Percentiles rank a stretch among this genome's conserved stretches.
Conservation (phyloP, 2,888 invertebrate genomes). For the Cinara cedri region DNA sequence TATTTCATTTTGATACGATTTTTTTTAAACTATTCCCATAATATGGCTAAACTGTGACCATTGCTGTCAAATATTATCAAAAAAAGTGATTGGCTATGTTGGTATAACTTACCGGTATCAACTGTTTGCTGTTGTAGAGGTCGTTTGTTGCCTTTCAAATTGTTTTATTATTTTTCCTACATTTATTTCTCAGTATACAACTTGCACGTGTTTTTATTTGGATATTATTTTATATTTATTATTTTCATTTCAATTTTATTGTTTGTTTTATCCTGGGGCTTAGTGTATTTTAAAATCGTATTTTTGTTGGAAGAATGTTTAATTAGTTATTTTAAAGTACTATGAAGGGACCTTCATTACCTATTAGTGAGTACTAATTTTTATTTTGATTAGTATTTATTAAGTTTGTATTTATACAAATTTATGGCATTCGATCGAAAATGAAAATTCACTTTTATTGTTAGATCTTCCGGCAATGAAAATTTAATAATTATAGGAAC, state of each 20-base stretch:
- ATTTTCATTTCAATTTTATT: neutral
- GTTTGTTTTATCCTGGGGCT: neutral
- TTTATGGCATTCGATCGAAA: too few species aligned
- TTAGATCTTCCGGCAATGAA: too few species aligned
- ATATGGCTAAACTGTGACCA: neutral
- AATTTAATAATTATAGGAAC: too few species aligned
- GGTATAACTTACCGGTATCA: constrained; percentile 35
- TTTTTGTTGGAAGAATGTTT: constrained; percentile 4
- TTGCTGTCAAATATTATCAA: neutral
- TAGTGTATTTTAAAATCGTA: neutral
- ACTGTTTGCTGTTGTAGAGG: constrained; percentile 47
- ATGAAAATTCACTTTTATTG: too few species aligned
- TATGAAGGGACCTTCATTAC: constrained; percentile 32
- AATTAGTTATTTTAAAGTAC: constrained; percentile 21
- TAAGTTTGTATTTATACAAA: too few species aligned
- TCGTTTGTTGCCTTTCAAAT: constrained; percentile 56
- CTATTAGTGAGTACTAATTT: constrained; percentile 41
- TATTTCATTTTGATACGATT: too few species aligned
- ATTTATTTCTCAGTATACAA: too few species aligned
- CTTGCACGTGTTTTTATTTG: constrained; percentile 42
- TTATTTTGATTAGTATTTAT: too few species aligned
- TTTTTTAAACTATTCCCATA: neutral
- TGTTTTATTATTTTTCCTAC: constrained; percentile 38
- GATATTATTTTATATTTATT: neutral
- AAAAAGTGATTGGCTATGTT: neutral